phyloP scores from a whole-genome alignment of 2,888 invertebrate species.

The Heliconius charithonia region DNA sequence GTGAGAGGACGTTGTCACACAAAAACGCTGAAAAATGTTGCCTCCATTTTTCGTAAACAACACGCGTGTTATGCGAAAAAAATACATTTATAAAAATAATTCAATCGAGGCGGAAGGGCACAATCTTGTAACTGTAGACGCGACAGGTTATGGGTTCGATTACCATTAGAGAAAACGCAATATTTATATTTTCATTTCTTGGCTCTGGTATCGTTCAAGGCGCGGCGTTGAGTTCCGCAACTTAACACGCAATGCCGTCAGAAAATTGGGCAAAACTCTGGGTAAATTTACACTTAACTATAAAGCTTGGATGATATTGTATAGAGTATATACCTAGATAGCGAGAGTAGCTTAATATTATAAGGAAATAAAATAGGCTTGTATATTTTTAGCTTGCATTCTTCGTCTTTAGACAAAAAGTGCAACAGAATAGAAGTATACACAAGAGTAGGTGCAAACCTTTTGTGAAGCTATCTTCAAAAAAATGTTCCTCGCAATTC shows the following conservation, averaged over 20 bases:
- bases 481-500: conserved; percentile 6
- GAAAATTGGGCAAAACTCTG: too few species aligned
- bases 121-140: too few species aligned
- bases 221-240: too few species aligned
- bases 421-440: not conserved
- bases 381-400: not conserved
- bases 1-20: conserved; percentile 32
- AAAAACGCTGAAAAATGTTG: conserved; percentile 31
- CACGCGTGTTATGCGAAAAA: not conserved
- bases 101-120: not conserved
- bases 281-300: too few species aligned
- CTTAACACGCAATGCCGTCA: too few species aligned
- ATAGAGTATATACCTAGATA: too few species aligned
- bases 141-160: too few species aligned
- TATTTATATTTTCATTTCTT: too few species aligned
- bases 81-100: not conserved
- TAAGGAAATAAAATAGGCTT: too few species aligned
- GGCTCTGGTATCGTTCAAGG: too few species aligned
- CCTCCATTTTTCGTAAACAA: conserved; percentile 35
- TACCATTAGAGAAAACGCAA: too few species aligned
- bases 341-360: too few species aligned
- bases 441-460: not conserved
- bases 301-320: not conserved
- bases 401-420: not conserved
- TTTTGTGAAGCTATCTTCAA: not conserved